Evolutionary conservation across 2,113 vertebrate genomes (phyloP).

Genomic region (Triplophysa dalaica): DNA sequence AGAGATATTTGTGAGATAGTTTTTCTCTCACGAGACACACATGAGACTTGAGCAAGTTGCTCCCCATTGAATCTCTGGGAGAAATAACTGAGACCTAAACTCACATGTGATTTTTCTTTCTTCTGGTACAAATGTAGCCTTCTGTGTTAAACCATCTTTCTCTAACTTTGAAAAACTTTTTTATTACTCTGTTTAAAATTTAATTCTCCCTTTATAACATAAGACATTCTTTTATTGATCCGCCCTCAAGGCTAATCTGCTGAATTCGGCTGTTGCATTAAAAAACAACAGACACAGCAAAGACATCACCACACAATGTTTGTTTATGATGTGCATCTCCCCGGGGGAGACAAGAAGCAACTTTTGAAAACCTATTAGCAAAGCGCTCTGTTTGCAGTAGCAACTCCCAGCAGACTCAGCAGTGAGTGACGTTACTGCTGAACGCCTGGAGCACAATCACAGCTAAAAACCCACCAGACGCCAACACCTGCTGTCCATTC

Average conservation of each 20-base stretch:
- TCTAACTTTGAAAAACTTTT: background rate
- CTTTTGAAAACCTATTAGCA: slow-evolving; percentile 34
- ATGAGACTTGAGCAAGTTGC: too few relatives aligned
- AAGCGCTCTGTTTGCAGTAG: slow-evolving; percentile 25
- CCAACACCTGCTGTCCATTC: slow-evolving; percentile 42
- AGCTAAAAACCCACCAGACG: slow-evolving; percentile 27
- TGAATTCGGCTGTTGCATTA: background rate
- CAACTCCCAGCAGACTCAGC: slow-evolving; percentile 22
- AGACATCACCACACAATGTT: background rate
- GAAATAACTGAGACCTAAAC: too few relatives aligned
- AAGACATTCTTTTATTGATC: slow-evolving; percentile 2
- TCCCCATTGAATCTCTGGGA: too few relatives aligned
- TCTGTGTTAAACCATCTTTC: background rate
- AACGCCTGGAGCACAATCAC: slow-evolving; percentile 18
- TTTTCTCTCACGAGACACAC: too few relatives aligned
- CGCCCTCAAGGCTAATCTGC: background rate
- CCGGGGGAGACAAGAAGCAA: slow-evolving; percentile 15
- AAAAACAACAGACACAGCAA: background rate
- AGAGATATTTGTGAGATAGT: too few relatives aligned
- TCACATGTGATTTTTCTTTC: too few relatives aligned
- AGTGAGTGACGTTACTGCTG: background rate
- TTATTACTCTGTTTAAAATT: background rate
- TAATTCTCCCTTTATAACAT: background rate
- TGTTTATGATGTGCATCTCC: slow-evolving; percentile 14
- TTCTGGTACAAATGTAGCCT: too few relatives aligned